Evolutionary conservation across 2,888 invertebrate species (phyloP).

Genomic region (Dinocampus coccinellae): DNA sequence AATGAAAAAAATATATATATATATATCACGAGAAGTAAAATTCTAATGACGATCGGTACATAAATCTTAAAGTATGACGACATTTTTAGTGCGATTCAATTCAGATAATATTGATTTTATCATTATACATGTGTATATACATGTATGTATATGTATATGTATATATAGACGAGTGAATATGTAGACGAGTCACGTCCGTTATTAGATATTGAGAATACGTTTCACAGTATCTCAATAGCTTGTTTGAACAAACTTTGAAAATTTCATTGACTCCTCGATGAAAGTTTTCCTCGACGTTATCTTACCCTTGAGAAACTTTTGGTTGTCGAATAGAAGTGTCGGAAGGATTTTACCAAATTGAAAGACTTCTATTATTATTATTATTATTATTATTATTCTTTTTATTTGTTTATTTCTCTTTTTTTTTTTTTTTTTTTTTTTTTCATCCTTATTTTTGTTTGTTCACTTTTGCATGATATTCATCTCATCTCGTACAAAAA

Average conservation of each 20-base stretch:
- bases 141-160: neutral
- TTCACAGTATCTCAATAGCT: constrained; percentile 8
- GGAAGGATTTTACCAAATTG: neutral
- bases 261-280: neutral
- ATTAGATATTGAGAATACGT: constrained; percentile 26
- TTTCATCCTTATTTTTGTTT: constrained; percentile 10
- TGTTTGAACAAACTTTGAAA: constrained; percentile 24
- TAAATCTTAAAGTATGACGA: neutral
- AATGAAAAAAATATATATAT: no score
- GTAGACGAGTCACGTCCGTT: constrained; percentile 24
- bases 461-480: constrained; percentile 2
- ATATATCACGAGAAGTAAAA: no score
- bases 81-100: neutral
- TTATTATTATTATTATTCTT: no score
- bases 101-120: neutral
- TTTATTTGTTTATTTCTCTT: no score
- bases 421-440: no score
- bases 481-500: constrained; percentile 2
- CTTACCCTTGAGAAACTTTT: constrained; percentile 12
- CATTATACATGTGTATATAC: neutral
- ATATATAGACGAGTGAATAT: neutral
- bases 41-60: no score
- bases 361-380: constrained; percentile 4
- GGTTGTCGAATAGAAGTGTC: neutral
- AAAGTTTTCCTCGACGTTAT: neutral